phyloP scores from a whole-genome alignment of 2,113 vertebrate genomes.

The Corythoichthys haematopterus region DNA sequence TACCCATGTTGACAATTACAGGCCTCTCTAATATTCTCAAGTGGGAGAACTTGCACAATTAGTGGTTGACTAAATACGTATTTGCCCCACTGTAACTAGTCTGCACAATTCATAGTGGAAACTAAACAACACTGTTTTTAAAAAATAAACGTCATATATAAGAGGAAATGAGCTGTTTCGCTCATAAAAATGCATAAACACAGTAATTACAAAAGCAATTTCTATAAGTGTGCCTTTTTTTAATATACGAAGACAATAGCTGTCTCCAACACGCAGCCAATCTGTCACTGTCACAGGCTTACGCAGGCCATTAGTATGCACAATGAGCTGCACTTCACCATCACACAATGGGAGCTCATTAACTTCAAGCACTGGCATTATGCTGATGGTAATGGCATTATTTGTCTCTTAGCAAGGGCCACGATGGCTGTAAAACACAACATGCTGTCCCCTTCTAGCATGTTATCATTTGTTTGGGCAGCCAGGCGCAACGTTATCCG shows the following conservation, averaged over 20 bases:
- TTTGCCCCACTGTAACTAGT: neutral
- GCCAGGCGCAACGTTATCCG: neutral
- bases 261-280: slow-evolving; percentile 41
- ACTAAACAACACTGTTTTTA: neutral
- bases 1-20: too few relatives aligned
- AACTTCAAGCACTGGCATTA: slow-evolving; percentile 45
- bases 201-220: slow-evolving; percentile 32
- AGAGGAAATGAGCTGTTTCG: slow-evolving; percentile 35
- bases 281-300: slow-evolving; percentile 46
- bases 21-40: too few relatives aligned
- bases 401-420: slow-evolving; percentile 25
- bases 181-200: slow-evolving; percentile 20
- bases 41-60: too few relatives aligned
- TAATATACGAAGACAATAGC: slow-evolving; percentile 35
- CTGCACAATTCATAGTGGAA: slow-evolving; percentile 1
- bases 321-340: slow-evolving; percentile 55
- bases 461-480: slow-evolving; percentile 7
- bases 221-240: slow-evolving; percentile 39
- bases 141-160: neutral
- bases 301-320: slow-evolving; percentile 54
- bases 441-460: neutral
- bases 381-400: slow-evolving; percentile 14
- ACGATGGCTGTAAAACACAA: slow-evolving; percentile 16
- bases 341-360: slow-evolving; percentile 51
- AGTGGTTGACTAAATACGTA: too few relatives aligned